These are phyloP conservation scores for Drosophila diplacantha DNA, from an alignment of 2,888 invertebrate genomes.

Conservation along the genomic window DNA sequence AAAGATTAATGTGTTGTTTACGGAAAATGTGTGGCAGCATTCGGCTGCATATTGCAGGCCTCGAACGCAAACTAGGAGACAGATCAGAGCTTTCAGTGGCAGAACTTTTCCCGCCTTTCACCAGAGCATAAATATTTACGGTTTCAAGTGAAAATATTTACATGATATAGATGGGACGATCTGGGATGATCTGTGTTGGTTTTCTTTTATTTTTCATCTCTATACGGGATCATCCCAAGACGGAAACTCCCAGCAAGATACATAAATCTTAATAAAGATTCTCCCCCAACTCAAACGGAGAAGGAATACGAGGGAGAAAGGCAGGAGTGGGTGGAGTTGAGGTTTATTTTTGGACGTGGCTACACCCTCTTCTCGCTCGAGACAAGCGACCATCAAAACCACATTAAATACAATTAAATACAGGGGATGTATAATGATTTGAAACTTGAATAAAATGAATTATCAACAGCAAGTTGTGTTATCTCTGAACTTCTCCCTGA, in stretches of 20 bases:
- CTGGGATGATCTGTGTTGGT: slow-evolving; percentile 6
- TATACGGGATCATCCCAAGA: slow-evolving; percentile 1
- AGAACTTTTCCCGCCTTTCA: slow-evolving; percentile 26
- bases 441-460: slow-evolving; percentile 19
- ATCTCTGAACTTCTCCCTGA: slow-evolving; percentile 4
- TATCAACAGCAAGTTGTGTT: slow-evolving; percentile 12
- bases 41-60: slow-evolving; percentile 31
- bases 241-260: slow-evolving; percentile 20
- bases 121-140: slow-evolving; percentile 59
- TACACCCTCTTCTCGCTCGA: slow-evolving; percentile 10
- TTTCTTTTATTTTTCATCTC: slow-evolving; percentile 14
- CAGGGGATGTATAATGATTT: slow-evolving; percentile 14
- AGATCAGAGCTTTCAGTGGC: slow-evolving; percentile 14
- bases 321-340: slow-evolving; percentile 5
- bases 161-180: slow-evolving; percentile 28
- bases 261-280: slow-evolving; percentile 56
- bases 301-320: not conserved
- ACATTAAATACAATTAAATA: slow-evolving; percentile 36
- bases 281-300: slow-evolving; percentile 1
- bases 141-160: slow-evolving; percentile 58
- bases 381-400: slow-evolving; percentile 8
- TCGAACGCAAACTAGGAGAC: slow-evolving; percentile 1
- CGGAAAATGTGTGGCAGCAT: slow-evolving; percentile 39
- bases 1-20: slow-evolving; percentile 24
- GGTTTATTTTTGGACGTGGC: slow-evolving; percentile 24